phyloP scores from a whole-genome alignment of 2,888 invertebrate genomes.

The Julus scandinavius region DNA sequence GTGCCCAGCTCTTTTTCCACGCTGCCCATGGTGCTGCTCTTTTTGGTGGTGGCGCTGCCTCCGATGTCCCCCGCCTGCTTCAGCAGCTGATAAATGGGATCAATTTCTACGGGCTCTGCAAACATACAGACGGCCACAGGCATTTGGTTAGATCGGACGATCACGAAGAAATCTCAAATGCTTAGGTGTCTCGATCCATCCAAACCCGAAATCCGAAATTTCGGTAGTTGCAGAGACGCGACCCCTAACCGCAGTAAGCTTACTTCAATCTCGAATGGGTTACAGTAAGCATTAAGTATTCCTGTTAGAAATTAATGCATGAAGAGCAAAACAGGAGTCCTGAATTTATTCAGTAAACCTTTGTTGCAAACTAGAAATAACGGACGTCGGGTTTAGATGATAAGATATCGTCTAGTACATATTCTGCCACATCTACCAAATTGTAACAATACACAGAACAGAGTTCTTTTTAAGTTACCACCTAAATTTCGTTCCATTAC shows the following conservation, averaged over 20 bases:
- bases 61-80: conserved; percentile 86
- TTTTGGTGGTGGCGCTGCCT: conserved; percentile 56
- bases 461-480: too few relatives aligned
- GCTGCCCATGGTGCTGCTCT: conserved; percentile 54
- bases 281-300: neutral
- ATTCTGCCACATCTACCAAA: too few relatives aligned
- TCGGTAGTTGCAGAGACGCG: neutral
- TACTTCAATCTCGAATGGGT: neutral
- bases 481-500: too few relatives aligned
- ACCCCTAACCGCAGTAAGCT: neutral
- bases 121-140: conserved; percentile 52
- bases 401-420: neutral
- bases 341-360: too few relatives aligned
- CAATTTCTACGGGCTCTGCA: conserved; percentile 77
- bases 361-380: neutral
- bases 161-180: neutral
- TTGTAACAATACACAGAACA: too few relatives aligned
- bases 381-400: neutral
- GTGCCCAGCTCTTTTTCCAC: conserved; percentile 56
- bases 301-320: too few relatives aligned
- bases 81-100: conserved; percentile 93
- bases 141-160: neutral
- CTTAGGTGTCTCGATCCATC: neutral
- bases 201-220: neutral
- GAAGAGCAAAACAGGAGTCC: too few relatives aligned